These are phyloP conservation scores for Morone chrysops DNA, from an alignment of 2,113 vertebrate species.

Conservation along the genomic window DNA sequence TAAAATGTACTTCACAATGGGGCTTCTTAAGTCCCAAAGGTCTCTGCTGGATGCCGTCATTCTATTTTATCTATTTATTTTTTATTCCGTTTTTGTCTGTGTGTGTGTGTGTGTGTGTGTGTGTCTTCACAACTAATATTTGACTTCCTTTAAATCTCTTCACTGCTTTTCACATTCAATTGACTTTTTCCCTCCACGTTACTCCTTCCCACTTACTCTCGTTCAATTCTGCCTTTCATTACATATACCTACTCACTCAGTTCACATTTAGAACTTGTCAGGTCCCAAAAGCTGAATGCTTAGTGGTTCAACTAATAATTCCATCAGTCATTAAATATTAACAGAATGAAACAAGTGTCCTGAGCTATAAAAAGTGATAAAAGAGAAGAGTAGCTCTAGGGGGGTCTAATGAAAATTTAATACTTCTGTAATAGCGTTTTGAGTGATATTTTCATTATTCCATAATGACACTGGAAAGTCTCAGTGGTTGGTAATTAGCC, in stretches of 20 bases:
- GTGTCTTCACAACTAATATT: background rate
- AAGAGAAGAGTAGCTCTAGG: constrained; percentile 46
- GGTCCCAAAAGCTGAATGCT: constrained; percentile 50
- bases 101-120: background rate
- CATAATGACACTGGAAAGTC: constrained; percentile 65
- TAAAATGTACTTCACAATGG: constrained; percentile 20
- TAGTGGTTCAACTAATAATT: constrained; percentile 55
- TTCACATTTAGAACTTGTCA: constrained; percentile 27
- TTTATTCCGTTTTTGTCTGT: background rate
- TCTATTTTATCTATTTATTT: constrained; percentile 24
- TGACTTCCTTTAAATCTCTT: background rate
- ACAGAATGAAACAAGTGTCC: constrained; percentile 67
- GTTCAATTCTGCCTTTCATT: constrained; percentile 22
- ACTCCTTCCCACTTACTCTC: background rate
- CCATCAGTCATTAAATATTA: constrained; percentile 73
- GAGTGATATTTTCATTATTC: constrained; percentile 78
- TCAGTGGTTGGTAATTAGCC: constrained; percentile 69
- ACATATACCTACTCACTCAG: background rate
- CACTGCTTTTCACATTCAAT: constrained; percentile 5
- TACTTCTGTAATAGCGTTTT: constrained; percentile 71
- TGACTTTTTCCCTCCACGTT: background rate
- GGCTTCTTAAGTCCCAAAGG: background rate
- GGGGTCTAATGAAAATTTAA: constrained; percentile 71
- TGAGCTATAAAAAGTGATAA: constrained; percentile 59
- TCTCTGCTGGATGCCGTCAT: constrained; percentile 20